Evolutionary conservation across 2,797 vertebrate genomes (phyloP), one percentile per base, ranked within the genome.

Genomic region (Lycodopsis pacificus): DNA sequence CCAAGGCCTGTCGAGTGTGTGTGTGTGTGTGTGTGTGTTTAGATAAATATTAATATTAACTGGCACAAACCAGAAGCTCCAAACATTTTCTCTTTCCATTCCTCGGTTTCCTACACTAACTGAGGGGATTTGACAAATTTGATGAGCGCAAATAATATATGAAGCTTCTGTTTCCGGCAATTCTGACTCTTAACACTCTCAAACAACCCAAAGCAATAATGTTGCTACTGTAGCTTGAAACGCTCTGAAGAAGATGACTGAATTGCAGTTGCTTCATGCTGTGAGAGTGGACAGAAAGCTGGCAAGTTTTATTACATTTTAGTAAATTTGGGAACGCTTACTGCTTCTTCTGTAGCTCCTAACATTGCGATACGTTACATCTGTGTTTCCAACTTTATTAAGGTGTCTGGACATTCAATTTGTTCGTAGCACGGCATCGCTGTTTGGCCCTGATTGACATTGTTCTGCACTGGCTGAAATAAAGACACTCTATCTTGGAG

Each of bases 41-140:
- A 44, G 73, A 54, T 79, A 54, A 73, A 80, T 71, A 69, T 30
- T 40, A 73, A 80, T 71, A 69, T 30, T 40, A 78, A 62, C 46
- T 4, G 42, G 22, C 7, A 8, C 34, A 9, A 66, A 64, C 38
- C 36, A 48, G 19, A 40, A 51, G 49, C 65, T 48, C 7, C 36
- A 51, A 40, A 75, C 11, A 27, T 38, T 69, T 64, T 64, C 46
- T 80, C 70, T 63, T 40, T 15, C 42, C 19, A 3, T 20, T 48
- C 17, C 46, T 49, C 4, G 46, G 46, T 49, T n/a, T 49, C 46
- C 27, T 20, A 63, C 17, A 1, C 30, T 56, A 40, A 58, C 15
- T 10, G 30, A 78, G 38, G 22, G 40, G 71, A 59, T 34, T 68
- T 56, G 65, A 70, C 32, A 64, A 65, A 71, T 80, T 64, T 65